Conservation (phyloP, 2,113 vertebrate genomes). For the Vimba vimba region DNA sequence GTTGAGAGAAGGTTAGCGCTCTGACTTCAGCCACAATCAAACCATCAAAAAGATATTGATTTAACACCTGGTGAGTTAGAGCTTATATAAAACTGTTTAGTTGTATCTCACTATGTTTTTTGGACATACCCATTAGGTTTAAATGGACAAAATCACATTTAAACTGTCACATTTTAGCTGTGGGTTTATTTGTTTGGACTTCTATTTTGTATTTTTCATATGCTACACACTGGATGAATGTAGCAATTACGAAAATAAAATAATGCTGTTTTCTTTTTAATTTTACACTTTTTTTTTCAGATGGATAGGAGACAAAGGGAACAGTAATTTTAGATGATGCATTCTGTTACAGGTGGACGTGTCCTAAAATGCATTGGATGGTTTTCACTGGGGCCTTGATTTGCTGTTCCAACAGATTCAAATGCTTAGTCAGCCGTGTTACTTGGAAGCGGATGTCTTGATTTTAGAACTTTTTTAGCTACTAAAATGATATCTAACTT, state of each 20-base stretch:
- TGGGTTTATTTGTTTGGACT: background rate
- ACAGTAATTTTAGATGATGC: background rate
- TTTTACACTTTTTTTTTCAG: background rate
- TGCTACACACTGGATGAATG: background rate
- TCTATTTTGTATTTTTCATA: background rate
- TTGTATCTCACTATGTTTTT: background rate
- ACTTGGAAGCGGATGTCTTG: background rate
- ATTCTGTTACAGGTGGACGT: background rate
- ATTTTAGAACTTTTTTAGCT: background rate
- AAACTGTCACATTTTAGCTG: background rate
- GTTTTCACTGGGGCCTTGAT: slow-evolving; percentile 6
- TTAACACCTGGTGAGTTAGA: background rate
- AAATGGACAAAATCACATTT: background rate
- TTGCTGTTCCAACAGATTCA: slow-evolving; percentile 6
- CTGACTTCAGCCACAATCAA: background rate
- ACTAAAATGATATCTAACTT: slow-evolving; percentile 25
- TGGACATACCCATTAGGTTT: no score
- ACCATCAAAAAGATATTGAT: background rate
- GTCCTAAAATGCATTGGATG: background rate
- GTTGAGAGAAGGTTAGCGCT: background rate
- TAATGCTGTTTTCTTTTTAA: background rate
- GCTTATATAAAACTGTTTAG: background rate
- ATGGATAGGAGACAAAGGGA: background rate
- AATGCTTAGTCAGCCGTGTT: background rate
- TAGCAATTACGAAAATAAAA: background rate